Conservation (phyloP, 2,113 vertebrate genomes). For the Cololabis saira region DNA sequence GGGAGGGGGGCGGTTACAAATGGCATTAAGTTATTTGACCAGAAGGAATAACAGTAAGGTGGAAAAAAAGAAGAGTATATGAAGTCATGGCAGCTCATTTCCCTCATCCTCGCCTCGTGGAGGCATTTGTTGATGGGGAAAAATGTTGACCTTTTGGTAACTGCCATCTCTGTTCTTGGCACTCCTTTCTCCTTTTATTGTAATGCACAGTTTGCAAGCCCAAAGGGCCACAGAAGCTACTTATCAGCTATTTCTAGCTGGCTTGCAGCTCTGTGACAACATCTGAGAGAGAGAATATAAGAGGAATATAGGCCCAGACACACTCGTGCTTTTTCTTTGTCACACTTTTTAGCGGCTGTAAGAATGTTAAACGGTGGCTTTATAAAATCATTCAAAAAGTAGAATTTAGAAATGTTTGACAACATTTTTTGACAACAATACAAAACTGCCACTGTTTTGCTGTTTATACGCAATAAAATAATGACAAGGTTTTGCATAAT, state of each 20-base stretch:
- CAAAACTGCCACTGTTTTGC: too few species aligned
- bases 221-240: conserved; percentile 47
- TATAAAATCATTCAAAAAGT: too few species aligned
- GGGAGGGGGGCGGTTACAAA: too few species aligned
- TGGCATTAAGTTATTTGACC: background rate
- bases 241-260: conserved; percentile 53
- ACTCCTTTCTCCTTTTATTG: conserved; percentile 40
- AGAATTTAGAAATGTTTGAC: too few species aligned
- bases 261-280: conserved; percentile 44
- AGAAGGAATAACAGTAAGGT: conserved; percentile 33
- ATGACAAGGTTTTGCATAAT: conserved; percentile 11
- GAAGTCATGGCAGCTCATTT: conserved; percentile 32
- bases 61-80: conserved; percentile 33
- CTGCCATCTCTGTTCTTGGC: conserved; percentile 41
- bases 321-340: background rate
- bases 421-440: too few species aligned
- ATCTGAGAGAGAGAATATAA: conserved; percentile 28
- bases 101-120: conserved; percentile 4
- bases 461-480: conserved; percentile 16
- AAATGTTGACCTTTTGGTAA: conserved; percentile 68
- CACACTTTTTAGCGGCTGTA: background rate
- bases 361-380: too few species aligned
- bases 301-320: conserved; percentile 7
- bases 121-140: conserved; percentile 47
- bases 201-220: conserved; percentile 58